Percentiles rank a stretch among this genome's conserved stretches.
Conservation (phyloP, 2,113 vertebrate genomes). For the Noturus placidus region DNA sequence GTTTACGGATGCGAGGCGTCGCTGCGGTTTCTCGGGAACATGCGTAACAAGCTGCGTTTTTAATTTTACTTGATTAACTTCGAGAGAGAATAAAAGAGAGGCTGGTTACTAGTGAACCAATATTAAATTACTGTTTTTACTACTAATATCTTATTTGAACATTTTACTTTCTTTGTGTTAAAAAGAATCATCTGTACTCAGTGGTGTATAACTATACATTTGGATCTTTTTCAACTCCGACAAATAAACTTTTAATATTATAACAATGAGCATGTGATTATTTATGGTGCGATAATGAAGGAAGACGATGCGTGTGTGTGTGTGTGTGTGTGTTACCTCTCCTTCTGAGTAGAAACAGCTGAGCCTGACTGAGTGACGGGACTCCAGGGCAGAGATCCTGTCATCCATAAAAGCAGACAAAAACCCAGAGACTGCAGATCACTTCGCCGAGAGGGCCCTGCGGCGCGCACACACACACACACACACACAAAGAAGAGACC, state of each 20-base stretch:
- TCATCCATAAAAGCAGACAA: constrained; percentile 87
- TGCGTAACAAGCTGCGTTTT: too few species aligned
- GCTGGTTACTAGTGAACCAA: background rate
- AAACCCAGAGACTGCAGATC: constrained; percentile 92
- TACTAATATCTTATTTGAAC: background rate
- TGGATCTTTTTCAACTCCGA: background rate
- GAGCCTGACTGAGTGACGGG: constrained; percentile 61
- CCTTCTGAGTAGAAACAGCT: constrained; percentile 76
- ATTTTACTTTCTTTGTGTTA: background rate
- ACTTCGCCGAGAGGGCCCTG: constrained; percentile 88
- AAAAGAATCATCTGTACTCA: background rate
- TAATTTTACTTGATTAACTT: too few species aligned
- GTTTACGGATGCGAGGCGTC: too few species aligned
- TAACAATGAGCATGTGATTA: background rate
- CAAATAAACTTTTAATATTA: background rate
- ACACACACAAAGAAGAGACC: background rate
- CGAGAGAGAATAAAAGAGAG: background rate
- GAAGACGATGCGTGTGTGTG: background rate
- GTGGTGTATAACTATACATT: background rate
- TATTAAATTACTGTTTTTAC: background rate
- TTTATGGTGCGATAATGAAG: background rate
- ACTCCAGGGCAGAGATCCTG: constrained; percentile 83
- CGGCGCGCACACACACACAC: background rate
- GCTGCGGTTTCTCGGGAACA: too few species aligned
- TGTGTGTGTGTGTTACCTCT: constrained; percentile 72